Conservation (phyloP, 2,888 invertebrate genomes). For the Zygaena filipendulae region DNA sequence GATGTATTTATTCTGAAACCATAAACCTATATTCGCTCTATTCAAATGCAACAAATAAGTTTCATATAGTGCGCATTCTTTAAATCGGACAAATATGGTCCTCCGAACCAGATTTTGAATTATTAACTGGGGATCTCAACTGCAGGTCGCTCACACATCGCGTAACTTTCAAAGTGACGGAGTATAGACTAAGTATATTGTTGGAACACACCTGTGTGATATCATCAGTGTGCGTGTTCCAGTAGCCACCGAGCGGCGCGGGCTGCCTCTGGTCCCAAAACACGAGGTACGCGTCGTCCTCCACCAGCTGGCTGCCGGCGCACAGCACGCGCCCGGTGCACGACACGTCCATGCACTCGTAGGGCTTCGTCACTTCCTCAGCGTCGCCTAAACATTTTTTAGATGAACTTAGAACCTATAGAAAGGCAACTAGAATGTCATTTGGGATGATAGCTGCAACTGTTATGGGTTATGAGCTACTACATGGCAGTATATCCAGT, state of each 20-base stretch:
- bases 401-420: constrained; percentile 18
- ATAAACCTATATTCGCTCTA: too few relatives aligned
- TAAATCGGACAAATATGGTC: too few relatives aligned
- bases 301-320: constrained; percentile 77
- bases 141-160: too few relatives aligned
- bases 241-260: constrained; percentile 79
- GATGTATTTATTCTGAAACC: too few relatives aligned
- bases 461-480: too few relatives aligned
- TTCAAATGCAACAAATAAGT: too few relatives aligned
- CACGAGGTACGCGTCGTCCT: constrained; percentile 77
- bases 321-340: constrained; percentile 76
- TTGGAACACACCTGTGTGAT: constrained; percentile 70
- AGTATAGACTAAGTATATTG: neutral
- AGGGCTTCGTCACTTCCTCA: constrained; percentile 56
- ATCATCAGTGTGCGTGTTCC: constrained; percentile 86
- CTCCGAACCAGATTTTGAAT: too few relatives aligned
- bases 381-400: too few relatives aligned
- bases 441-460: neutral
- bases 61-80: too few relatives aligned
- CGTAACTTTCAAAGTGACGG: too few relatives aligned
- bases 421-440: neutral
- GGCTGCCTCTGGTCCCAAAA: constrained; percentile 82
- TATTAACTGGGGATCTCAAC: too few relatives aligned
- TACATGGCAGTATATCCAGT: too few relatives aligned
- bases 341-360: constrained; percentile 80